phyloP scores from a whole-genome alignment of 2,797 vertebrate species.

The Gadopsis marmoratus region DNA sequence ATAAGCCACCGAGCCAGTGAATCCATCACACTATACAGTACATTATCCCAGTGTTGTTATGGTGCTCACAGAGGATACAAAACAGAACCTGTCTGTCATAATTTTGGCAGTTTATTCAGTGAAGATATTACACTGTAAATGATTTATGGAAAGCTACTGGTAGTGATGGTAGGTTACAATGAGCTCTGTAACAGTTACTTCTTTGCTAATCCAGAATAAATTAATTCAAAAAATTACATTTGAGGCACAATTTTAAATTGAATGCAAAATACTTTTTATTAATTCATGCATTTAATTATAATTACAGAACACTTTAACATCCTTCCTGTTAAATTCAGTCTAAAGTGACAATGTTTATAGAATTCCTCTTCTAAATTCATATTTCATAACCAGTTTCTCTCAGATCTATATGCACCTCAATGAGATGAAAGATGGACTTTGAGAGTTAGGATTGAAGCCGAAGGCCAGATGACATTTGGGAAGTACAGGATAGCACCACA shows the following conservation, averaged over 20 bases:
- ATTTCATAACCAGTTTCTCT: constrained; percentile 5
- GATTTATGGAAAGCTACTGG: constrained; percentile 13
- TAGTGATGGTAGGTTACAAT: neutral
- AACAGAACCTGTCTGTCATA: constrained; percentile 39
- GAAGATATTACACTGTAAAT: constrained; percentile 35
- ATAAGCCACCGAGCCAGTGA: constrained; percentile 61
- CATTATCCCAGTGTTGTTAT: constrained; percentile 58
- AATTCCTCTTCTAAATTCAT: neutral
- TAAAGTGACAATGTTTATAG: neutral
- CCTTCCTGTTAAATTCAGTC: neutral
- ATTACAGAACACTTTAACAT: neutral
- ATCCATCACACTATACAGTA: constrained; percentile 69
- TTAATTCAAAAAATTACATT: neutral
- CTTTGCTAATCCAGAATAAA: neutral
- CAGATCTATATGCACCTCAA: neutral
- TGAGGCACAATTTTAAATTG: neutral
- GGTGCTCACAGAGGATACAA: constrained; percentile 41
- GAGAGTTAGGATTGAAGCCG: neutral
- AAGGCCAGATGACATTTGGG: constrained; percentile 9
- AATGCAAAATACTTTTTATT: neutral
- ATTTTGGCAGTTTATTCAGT: constrained; percentile 24
- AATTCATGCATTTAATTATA: neutral
- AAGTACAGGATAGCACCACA: constrained; percentile 6
- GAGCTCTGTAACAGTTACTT: neutral
- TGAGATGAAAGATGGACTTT: neutral